Percentiles rank a stretch among this genome's conserved stretches.
Conservation (phyloP, 2,113 vertebrate species). For the Nerophis ophidion region DNA sequence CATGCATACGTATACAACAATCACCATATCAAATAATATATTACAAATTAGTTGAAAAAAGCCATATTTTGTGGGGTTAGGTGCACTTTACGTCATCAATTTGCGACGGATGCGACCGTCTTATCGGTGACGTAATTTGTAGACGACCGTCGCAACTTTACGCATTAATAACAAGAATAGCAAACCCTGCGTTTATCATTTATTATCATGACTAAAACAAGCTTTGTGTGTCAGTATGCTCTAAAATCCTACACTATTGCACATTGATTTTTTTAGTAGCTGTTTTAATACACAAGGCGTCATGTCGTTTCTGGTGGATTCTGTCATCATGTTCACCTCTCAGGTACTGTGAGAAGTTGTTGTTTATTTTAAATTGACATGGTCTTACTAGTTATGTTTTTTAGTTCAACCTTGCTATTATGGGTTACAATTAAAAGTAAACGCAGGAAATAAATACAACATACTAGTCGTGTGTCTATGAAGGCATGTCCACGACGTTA, state of each 20-base stretch:
- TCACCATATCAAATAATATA: not conserved
- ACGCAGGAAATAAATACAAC: not conserved
- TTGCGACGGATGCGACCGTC: not conserved
- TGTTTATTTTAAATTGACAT: not conserved
- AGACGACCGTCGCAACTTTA: constrained; percentile 15
- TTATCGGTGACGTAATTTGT: not conserved
- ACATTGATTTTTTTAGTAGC: not conserved
- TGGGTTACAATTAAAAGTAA: not conserved
- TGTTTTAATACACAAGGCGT: constrained; percentile 1
- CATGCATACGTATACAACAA: no score
- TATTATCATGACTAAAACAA: not conserved
- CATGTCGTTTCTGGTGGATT: constrained; percentile 94
- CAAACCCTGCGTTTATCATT: no score
- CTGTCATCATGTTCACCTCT: constrained; percentile 90
- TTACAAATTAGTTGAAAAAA: not conserved
- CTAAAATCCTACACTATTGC: not conserved
- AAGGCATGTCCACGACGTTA: not conserved
- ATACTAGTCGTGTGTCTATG: not conserved
- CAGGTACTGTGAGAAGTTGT: constrained; percentile 74
- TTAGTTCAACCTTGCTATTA: not conserved
- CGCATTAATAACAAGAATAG: not conserved
- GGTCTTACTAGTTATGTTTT: not conserved
- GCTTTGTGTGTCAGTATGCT: constrained; percentile 19
- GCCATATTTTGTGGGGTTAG: no score
- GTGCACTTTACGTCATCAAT: not conserved